Evolutionary conservation across 92 coral and sea anemone species (phyloP).

Genomic region (Porites lobata): DNA sequence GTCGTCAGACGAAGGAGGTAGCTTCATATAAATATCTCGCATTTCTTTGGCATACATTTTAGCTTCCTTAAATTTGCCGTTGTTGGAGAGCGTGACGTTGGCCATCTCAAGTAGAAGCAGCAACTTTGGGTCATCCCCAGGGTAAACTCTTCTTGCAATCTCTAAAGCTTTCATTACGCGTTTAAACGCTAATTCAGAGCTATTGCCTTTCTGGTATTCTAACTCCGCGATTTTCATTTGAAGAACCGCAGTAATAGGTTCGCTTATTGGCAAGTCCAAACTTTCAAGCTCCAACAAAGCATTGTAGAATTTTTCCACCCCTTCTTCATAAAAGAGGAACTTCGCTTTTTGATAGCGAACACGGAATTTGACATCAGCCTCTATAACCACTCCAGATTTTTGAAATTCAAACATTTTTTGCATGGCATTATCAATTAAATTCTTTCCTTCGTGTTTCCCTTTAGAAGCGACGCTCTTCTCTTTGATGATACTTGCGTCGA

Average conservation of each 20-base stretch:
- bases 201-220: neutral
- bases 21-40: neutral
- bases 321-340: neutral
- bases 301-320: too few species aligned
- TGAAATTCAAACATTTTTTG: neutral
- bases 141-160: neutral
- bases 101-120: neutral
- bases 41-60: conserved; percentile 2
- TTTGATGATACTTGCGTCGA: neutral
- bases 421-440: neutral
- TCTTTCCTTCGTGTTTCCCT: neutral
- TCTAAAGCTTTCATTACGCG: neutral
- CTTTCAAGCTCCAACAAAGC: too few species aligned
- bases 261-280: too few species aligned
- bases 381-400: neutral
- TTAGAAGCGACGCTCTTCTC: neutral
- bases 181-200: too few species aligned
- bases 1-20: too few species aligned
- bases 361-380: neutral
- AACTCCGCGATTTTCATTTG: neutral
- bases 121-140: neutral
- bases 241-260: neutral
- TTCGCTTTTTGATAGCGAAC: neutral
- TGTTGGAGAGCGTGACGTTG: too few species aligned
- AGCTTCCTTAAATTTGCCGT: too few species aligned